Evolutionary conservation across 2,797 vertebrate genomes (phyloP).

Genomic region (Alexandromys oeconomus): DNA sequence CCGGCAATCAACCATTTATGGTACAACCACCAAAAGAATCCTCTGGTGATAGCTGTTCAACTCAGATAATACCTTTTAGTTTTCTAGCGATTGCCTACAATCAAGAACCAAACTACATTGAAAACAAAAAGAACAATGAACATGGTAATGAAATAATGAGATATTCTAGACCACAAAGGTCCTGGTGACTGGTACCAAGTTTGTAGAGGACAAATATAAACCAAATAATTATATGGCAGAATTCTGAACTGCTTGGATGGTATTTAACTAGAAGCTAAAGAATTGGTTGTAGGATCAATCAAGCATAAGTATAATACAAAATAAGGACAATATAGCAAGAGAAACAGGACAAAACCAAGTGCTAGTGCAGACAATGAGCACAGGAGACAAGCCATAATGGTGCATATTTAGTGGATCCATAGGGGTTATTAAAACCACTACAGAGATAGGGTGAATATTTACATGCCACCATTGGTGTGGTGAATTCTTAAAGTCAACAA

Average conservation of each 20-base stretch:
- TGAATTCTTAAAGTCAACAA: conserved; percentile 45
- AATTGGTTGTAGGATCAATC: conserved; percentile 44
- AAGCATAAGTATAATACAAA: conserved; percentile 50
- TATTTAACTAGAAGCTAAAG: conserved; percentile 48
- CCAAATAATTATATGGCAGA: conserved; percentile 50
- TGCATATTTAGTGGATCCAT: background rate
- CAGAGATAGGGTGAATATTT: conserved; percentile 28
- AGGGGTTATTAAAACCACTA: conserved; percentile 44
- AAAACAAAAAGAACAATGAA: conserved; percentile 63
- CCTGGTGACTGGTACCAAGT: background rate
- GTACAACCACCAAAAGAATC: conserved; percentile 45
- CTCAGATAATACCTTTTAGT: conserved; percentile 3
- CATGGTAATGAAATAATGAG: conserved; percentile 60
- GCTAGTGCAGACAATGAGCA: background rate
- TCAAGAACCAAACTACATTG: conserved; percentile 50
- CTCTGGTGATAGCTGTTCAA: conserved; percentile 49
- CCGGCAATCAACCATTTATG: conserved; percentile 23
- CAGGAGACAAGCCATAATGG: conserved; percentile 4
- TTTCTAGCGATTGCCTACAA: conserved; percentile 11
- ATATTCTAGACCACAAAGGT: conserved; percentile 6
- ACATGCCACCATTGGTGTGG: conserved; percentile 16
- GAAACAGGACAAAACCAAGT: conserved; percentile 54
- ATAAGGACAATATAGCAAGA: conserved; percentile 26
- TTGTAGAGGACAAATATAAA: conserved; percentile 51
- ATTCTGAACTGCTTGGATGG: conserved; percentile 39